Percentiles rank a stretch among this genome's conserved stretches.
Evolutionary conservation across 2,888 invertebrate species (phyloP).

Genomic region (Ethmia dodecea): DNA sequence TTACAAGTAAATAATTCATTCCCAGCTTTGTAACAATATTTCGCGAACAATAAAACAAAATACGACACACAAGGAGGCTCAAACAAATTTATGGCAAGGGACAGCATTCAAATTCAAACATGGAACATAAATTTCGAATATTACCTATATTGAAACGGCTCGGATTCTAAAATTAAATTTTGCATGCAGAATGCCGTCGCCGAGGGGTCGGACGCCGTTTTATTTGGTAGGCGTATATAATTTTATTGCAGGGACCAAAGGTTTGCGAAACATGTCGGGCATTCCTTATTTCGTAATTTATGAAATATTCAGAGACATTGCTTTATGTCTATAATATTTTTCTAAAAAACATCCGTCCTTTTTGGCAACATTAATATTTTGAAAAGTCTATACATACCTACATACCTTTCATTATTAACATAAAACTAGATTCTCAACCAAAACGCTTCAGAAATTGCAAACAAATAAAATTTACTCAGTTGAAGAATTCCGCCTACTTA

Average conservation of each 20-base stretch:
- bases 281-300: constrained; percentile 47
- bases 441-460: too few relatives aligned
- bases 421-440: too few relatives aligned
- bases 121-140: constrained; percentile 70
- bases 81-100: constrained; percentile 39
- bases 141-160: constrained; percentile 73
- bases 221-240: constrained; percentile 78
- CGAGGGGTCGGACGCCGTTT: constrained; percentile 47
- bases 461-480: too few relatives aligned
- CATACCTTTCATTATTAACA: too few relatives aligned
- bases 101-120: constrained; percentile 55
- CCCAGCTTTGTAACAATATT: constrained; percentile 14
- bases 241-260: constrained; percentile 74
- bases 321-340: too few relatives aligned
- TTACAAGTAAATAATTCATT: too few relatives aligned
- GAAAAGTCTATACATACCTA: too few relatives aligned
- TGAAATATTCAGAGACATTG: too few relatives aligned
- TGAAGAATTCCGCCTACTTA: too few relatives aligned
- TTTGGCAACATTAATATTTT: too few relatives aligned
- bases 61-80: constrained; percentile 21
- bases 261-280: constrained; percentile 62
- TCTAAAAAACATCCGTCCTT: too few relatives aligned
- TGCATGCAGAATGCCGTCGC: constrained; percentile 67
- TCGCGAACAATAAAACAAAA: constrained; percentile 18
- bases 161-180: constrained; percentile 75